Base-by-base conservation (phyloP, 1,140 invertebrate genomes). In the Trichomalopsis sarcophagae region DNA sequence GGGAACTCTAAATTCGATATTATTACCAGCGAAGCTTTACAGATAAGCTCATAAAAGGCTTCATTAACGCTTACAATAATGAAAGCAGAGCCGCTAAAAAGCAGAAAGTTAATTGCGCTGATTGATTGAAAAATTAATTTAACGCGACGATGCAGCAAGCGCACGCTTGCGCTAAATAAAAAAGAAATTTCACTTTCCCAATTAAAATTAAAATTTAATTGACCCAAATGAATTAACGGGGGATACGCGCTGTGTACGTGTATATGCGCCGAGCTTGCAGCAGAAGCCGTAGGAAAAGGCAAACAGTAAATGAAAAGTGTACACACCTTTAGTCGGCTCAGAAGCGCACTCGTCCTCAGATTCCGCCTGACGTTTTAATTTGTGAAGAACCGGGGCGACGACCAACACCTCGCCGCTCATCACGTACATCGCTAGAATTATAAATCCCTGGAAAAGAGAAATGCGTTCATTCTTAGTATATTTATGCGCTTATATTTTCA, bases 401-500 rank as follows among this genome's bases (percentile, higher is more conserved):
- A 91, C 87, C 30, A 87, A 86, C 68, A 91, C 87, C 23, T 93
- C 92, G 44, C 90, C 89, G 44, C 89, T 92, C 77, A 91, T 85
- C 9, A 93, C 89, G 84, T 92, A 92, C 55, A 89, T 87, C 69
- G 91, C 87, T 84, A 92, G 87, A 87, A 92, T 89, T 84, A 90
- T 87, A 81, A 92, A 92, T 44, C 91, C 92, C 92, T 92, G 87
- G n/a, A 87, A 87, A 75, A 62, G 50, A 62, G 27, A 27, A 27
- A 27, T 27, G 27, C 27, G 27, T 27, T 27, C 27, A 27, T 27
- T 62, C 55, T 62, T 62, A 62, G 33, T 14, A n/a, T 73, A 13
- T 9, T 71, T 71, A 30, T 75, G 40, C 17, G 14, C 33, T n/a
- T 44, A 75, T 21, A 75, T 9, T 55, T 55, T 69, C 3, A 69